Evolutionary conservation across 2,888 invertebrate species (phyloP), one percentile per base, ranked within the genome.

Genomic region (Lypha dubia): DNA sequence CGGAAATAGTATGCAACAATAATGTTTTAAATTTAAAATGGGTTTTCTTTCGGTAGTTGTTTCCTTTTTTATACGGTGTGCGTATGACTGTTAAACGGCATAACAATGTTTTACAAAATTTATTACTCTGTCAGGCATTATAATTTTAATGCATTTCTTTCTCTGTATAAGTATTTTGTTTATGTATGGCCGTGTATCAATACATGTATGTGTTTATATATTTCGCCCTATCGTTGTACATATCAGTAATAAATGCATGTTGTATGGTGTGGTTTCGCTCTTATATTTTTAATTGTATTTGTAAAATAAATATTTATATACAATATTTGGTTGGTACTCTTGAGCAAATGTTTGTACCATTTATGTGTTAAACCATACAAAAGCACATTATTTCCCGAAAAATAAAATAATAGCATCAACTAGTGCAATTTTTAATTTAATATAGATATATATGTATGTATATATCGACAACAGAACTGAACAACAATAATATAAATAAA

Each of bases 91-190:
- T 56, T 41, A 53, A 68, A 75, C 17, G 70, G 38, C 49, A 75
- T 62, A 70, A 28, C 75, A 81, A 63, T 75, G 63, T 81, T 70
- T 51, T 51, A 58, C 60, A 63, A 81, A 84, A 81, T 70, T 81
- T 81, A 84, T 84, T 84, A 74, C 81, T 77, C 77, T 77, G 77
- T 63, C 77, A 68, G 73, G 63, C 74, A 81, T 77, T 77, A 81
- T 77, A 77, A 56, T 73, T 84, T 80, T 56, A 77, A 77, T 84
- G 73, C 77, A 77, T 70, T 81, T 68, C 22, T 41, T 62, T 70
- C 13, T 56, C 13, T 62, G n/a, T 46, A 44, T 24, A n/a, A 32
- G 15, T 17, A 53, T 53, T 22, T 3, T 32, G 32, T 46, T 13
- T 15, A n/a, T 20, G 4, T n/a, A n/a, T n/a, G 11, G 11, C 4